phyloP scores from a whole-genome alignment of 1,140 invertebrate species.

The Bombus vancouverensis region DNA sequence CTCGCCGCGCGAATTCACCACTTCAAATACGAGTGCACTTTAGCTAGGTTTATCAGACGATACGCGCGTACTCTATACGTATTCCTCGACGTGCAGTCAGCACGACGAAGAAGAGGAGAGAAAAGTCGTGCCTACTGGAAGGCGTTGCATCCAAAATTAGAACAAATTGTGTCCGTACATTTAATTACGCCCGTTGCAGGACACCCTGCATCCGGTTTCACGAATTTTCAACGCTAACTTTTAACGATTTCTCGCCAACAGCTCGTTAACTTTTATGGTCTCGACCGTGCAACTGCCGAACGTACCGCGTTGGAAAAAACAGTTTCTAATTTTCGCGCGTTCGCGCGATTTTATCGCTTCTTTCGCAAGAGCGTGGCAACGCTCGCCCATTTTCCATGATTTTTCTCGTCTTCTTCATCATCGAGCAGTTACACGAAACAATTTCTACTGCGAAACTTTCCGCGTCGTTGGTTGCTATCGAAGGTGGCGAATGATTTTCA shows the following conservation, averaged over 20 bases:
- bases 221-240: conserved; percentile 36
- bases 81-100: not conserved
- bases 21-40: conserved; percentile 40
- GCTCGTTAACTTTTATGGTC: conserved; percentile 37
- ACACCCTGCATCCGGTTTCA: conserved; percentile 10
- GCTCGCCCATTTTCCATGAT: not conserved
- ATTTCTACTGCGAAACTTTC: not conserved
- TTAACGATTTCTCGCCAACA: conserved; percentile 24
- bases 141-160: not conserved
- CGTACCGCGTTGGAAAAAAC: not conserved
- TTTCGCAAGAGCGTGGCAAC: not conserved
- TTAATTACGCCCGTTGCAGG: conserved; percentile 37
- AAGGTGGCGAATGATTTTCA: not conserved
- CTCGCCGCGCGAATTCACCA: conserved; percentile 26
- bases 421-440: too few relatives aligned
- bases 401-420: not conserved
- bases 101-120: not conserved
- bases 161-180: conserved; percentile 3
- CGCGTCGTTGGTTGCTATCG: not conserved
- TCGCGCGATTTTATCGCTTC: conserved; percentile 38
- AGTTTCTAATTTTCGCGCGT: conserved; percentile 41
- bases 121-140: not conserved
- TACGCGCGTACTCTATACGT: not conserved
- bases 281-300: not conserved
- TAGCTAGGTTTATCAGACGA: conserved; percentile 28